Evolutionary conservation across 2,888 invertebrate genomes (phyloP).

Genomic region (Litoditis marina): DNA sequence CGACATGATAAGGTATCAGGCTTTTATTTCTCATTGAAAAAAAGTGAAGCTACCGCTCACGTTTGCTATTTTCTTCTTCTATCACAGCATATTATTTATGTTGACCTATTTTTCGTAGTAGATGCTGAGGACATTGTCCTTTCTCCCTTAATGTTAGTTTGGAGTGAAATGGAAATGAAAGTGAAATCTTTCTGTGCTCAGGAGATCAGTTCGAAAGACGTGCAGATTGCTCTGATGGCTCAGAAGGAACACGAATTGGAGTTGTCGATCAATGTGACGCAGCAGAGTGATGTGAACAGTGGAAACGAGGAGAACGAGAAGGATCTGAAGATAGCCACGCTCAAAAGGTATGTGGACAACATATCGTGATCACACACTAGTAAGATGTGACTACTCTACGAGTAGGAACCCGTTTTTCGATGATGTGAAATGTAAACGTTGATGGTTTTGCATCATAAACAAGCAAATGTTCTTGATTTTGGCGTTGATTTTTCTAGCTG

Average conservation of each 20-base stretch:
- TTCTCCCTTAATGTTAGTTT: no score
- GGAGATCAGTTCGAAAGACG: constrained; percentile 23
- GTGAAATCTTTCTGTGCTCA: no score
- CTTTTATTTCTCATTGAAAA: not conserved
- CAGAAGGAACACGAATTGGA: constrained; percentile 15
- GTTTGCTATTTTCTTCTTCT: not conserved
- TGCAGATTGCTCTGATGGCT: constrained; percentile 6
- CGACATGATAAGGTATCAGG: constrained; percentile 32
- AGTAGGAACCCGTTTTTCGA: not conserved
- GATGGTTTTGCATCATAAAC: not conserved
- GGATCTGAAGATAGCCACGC: not conserved
- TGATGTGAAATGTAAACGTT: not conserved
- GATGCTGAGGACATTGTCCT: no score
- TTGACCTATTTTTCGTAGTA: no score
- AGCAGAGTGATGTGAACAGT: not conserved
- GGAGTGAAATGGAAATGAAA: no score
- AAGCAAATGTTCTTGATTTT: no score
- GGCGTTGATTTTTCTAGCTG: no score
- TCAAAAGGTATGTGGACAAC: not conserved
- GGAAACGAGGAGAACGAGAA: constrained; percentile 9
- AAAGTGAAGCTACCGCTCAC: no score
- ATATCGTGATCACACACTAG: no score
- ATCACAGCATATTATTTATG: no score
- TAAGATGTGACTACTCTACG: no score
- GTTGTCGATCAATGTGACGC: not conserved